Percentiles rank a stretch among this genome's conserved stretches.
phyloP scores from a whole-genome alignment of 2,113 vertebrate genomes.

The Tenebrosternarchus preto region DNA sequence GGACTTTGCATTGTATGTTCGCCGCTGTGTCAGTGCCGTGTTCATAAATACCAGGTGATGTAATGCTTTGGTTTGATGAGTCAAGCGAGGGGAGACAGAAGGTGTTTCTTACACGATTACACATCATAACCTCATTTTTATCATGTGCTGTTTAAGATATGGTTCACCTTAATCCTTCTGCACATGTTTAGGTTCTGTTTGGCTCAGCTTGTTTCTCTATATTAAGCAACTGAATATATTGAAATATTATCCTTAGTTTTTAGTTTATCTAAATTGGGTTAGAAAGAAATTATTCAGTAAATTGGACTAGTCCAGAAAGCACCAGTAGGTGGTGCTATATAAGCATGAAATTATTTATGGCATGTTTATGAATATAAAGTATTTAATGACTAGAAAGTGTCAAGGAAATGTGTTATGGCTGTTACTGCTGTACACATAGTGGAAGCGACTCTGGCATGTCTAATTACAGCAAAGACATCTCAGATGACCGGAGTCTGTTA shows the following conservation, averaged over 20 bases:
- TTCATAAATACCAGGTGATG: neutral
- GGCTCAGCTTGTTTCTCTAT: neutral
- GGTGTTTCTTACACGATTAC: neutral
- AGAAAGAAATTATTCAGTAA: neutral
- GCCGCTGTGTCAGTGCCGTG: slow-evolving; percentile 2
- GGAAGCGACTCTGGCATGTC: neutral
- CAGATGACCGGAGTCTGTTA: neutral
- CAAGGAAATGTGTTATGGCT: neutral
- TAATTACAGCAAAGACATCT: neutral
- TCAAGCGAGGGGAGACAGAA: neutral
- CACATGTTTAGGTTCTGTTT: neutral
- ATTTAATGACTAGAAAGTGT: neutral
- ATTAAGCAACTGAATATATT: neutral
- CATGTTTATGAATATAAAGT: neutral
- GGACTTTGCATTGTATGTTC: neutral
- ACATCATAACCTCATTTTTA: neutral
- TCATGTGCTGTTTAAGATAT: neutral
- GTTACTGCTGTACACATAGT: neutral
- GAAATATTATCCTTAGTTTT: too few relatives aligned
- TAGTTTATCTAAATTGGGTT: too few relatives aligned
- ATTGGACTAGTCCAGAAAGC: neutral
- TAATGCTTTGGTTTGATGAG: neutral
- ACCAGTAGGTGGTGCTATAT: neutral
- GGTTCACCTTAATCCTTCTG: too few relatives aligned
- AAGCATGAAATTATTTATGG: neutral